Evolutionary conservation across 2,888 invertebrate genomes (phyloP).

Genomic region (Drosophila koepferae): DNA sequence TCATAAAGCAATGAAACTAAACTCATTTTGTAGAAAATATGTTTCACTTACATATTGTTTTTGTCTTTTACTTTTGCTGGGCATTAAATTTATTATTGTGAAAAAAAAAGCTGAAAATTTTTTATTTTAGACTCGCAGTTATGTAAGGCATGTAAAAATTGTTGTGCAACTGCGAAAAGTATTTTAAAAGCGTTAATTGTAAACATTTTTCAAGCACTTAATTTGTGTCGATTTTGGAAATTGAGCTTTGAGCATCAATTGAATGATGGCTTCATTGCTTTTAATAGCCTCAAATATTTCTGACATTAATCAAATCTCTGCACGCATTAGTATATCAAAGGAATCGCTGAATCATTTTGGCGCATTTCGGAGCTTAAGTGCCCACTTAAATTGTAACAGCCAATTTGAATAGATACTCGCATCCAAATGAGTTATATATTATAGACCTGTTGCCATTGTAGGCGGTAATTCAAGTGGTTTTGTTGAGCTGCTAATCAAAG

Average conservation of each 20-base stretch:
- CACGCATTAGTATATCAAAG: constrained; percentile 15
- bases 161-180: constrained; percentile 65
- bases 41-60: constrained; percentile 44
- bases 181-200: constrained; percentile 63
- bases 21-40: constrained; percentile 42
- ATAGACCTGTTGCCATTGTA: constrained; percentile 20
- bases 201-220: constrained; percentile 51
- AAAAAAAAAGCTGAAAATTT: constrained; percentile 47
- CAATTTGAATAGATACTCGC: constrained; percentile 34
- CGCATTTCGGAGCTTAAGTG: constrained; percentile 39
- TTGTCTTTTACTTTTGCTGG: constrained; percentile 16
- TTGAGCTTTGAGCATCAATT: constrained; percentile 47
- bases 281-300: constrained; percentile 48
- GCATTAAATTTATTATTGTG: constrained; percentile 66
- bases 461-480: constrained; percentile 9
- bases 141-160: constrained; percentile 49
- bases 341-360: constrained; percentile 54
- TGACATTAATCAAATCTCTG: constrained; percentile 34
- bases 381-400: constrained; percentile 34
- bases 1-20: constrained; percentile 33
- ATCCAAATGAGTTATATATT: constrained; percentile 19
- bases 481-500: constrained; percentile 13
- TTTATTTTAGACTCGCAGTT: constrained; percentile 28
- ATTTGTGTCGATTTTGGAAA: constrained; percentile 51
- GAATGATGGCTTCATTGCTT: constrained; percentile 66